Evolutionary conservation across 2,113 vertebrate species (phyloP).

Genomic region (Cavia porcellus): DNA sequence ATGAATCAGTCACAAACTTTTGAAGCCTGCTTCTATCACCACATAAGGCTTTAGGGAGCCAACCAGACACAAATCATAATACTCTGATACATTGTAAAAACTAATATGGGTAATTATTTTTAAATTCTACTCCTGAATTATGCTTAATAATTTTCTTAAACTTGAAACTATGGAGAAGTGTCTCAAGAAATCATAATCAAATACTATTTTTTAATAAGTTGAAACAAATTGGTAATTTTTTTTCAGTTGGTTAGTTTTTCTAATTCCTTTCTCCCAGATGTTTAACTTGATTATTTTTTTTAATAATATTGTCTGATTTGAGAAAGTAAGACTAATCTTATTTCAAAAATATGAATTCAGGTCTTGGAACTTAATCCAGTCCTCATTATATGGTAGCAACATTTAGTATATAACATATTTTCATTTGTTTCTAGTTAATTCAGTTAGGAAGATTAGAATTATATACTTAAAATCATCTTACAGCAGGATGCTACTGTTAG

Average conservation of each 20-base stretch:
- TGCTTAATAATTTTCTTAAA: constrained; percentile 29
- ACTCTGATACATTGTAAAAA: neutral
- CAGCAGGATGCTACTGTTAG: neutral
- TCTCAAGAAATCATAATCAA: neutral
- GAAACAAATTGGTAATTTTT: neutral
- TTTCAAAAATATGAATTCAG: neutral
- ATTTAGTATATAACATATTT: neutral
- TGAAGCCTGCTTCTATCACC: no score
- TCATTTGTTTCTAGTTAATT: neutral
- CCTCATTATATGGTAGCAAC: neutral
- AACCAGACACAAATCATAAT: no score
- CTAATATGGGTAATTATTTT: neutral
- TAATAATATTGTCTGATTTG: constrained; percentile 1
- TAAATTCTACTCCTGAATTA: neutral
- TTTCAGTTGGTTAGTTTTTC: neutral
- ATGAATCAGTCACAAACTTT: no score
- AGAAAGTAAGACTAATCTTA: neutral
- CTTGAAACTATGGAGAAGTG: neutral
- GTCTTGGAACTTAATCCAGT: neutral
- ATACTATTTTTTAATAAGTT: neutral
- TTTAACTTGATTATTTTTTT: neutral
- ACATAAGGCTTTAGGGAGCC: no score
- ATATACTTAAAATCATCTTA: neutral
- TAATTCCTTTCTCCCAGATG: neutral
- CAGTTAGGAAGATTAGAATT: neutral